phyloP scores from a whole-genome alignment of 2,113 vertebrate species.

The Spea bombifrons region DNA sequence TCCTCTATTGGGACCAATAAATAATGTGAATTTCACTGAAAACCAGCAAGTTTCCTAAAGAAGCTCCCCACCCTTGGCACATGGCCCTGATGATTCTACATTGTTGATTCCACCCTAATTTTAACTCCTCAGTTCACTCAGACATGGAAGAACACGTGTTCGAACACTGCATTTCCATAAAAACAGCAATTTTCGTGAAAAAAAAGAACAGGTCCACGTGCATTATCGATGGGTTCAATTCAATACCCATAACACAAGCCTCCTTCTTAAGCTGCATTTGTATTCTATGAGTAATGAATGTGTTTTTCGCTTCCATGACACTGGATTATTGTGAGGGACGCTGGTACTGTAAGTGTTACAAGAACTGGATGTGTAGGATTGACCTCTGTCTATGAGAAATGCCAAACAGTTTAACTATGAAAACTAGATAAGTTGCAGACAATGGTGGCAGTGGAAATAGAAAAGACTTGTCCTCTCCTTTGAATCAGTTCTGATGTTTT shows the following conservation, averaged over 20 bases:
- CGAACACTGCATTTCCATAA: neutral
- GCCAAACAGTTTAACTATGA: too few species aligned
- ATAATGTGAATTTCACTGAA: neutral
- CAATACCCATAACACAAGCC: neutral
- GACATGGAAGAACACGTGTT: neutral
- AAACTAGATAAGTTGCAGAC: too few species aligned
- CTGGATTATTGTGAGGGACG: neutral
- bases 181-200: neutral
- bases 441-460: too few species aligned
- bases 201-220: too few species aligned
- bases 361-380: too few species aligned
- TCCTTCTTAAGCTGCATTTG: slow-evolving; percentile 25
- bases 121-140: neutral
- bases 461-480: too few species aligned
- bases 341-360: too few species aligned
- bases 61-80: neutral
- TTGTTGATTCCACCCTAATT: neutral
- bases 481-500: too few species aligned
- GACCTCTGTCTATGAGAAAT: too few species aligned
- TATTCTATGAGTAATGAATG: slow-evolving; percentile 28
- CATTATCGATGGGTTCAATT: neutral
- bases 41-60: slow-evolving; percentile 38
- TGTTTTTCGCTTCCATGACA: slow-evolving; percentile 1
- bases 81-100: neutral
- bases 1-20: slow-evolving; percentile 12